Percentiles rank a stretch among this genome's conserved stretches.
These are phyloP conservation scores for Vimba vimba DNA, from an alignment of 2,113 vertebrate genomes.

Conservation along the genomic window DNA sequence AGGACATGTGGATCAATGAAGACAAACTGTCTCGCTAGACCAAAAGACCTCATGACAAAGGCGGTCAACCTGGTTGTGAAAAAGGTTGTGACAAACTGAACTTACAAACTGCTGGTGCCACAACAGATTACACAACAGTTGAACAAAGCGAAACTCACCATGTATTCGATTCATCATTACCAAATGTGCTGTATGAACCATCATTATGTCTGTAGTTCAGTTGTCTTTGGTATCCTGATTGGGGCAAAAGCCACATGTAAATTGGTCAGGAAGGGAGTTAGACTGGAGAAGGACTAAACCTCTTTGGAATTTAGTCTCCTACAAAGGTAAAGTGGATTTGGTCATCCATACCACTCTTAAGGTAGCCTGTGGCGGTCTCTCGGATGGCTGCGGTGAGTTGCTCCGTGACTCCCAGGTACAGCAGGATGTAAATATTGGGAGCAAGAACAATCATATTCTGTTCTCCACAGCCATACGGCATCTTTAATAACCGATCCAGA, in stretches of 20 bases:
- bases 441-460: constrained; percentile 70
- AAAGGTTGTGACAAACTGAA: not conserved
- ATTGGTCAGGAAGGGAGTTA: no score
- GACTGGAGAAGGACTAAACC: no score
- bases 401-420: constrained; percentile 80
- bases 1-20: no score
- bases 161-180: constrained; percentile 76
- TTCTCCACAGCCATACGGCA: constrained; percentile 90
- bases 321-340: no score
- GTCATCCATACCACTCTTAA: constrained; percentile 71
- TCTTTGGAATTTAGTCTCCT: no score
- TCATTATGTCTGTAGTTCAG: constrained; percentile 80
- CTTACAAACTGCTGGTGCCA: no score
- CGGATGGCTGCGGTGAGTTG: constrained; percentile 80
- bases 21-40: no score
- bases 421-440: constrained; percentile 86
- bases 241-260: no score
- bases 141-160: constrained; percentile 76
- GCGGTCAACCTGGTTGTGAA: constrained; percentile 78
- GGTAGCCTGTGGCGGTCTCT: not conserved
- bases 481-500: constrained; percentile 77
- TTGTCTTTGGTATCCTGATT: constrained; percentile 85
- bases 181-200: constrained; percentile 80
- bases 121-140: no score
- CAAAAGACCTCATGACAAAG: constrained; percentile 78